phyloP scores from a whole-genome alignment of 2,888 invertebrate genomes.

The Thyatira batis region DNA sequence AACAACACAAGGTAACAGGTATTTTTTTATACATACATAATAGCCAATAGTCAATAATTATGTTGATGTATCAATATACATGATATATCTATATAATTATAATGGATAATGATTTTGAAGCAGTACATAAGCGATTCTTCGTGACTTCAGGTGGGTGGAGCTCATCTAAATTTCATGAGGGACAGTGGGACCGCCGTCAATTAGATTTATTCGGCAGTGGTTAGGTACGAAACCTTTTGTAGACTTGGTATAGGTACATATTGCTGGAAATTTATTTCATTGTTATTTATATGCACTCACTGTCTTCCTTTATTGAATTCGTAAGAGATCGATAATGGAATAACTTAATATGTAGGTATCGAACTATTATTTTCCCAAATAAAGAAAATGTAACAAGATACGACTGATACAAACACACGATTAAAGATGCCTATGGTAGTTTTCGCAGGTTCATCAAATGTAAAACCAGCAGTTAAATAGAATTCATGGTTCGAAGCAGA shows the following conservation, averaged over 20 bases:
- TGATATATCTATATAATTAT: too few relatives aligned
- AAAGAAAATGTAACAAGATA: too few relatives aligned
- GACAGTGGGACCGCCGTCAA: conserved; percentile 36
- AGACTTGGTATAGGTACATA: too few relatives aligned
- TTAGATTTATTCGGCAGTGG: conserved; percentile 37
- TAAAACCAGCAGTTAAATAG: background rate
- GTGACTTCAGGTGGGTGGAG: conserved; percentile 11
- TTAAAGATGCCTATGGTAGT: too few relatives aligned
- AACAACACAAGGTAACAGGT: too few relatives aligned
- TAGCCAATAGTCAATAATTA: too few relatives aligned
- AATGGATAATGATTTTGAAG: conserved; percentile 11
- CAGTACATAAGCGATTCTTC: conserved; percentile 30
- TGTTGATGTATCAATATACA: too few relatives aligned
- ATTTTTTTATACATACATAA: too few relatives aligned
- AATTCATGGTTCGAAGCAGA: background rate
- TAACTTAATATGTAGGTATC: too few relatives aligned
- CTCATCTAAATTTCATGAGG: conserved; percentile 56
- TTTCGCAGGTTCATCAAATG: background rate
- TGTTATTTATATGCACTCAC: background rate
- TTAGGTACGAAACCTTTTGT: conserved; percentile 4
- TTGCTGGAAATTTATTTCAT: background rate
- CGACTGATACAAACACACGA: too few relatives aligned
- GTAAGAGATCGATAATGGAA: background rate
- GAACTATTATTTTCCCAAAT: too few relatives aligned
- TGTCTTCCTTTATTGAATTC: background rate